Percentiles rank a stretch among this genome's conserved stretches.
Conservation (phyloP, 2,888 invertebrate genomes). For the Mechanitis messenoides region DNA sequence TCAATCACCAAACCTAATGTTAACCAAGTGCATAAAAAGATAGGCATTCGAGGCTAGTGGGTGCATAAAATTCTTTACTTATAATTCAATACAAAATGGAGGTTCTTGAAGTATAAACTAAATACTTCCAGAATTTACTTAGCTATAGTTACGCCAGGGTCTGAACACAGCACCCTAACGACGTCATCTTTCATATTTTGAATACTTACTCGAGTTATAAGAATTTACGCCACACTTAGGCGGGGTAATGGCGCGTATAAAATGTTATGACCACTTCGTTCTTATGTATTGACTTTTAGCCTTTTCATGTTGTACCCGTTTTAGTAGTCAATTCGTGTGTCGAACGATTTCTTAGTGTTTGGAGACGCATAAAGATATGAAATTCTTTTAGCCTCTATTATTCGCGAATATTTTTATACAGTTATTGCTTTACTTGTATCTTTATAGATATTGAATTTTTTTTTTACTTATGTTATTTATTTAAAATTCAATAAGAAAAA, state of each 20-base stretch:
- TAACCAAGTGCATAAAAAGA: too few relatives aligned
- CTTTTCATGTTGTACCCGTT: conserved; percentile 33
- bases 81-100: neutral
- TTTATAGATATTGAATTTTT: too few relatives aligned
- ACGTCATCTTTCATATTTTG: conserved; percentile 71
- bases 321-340: conserved; percentile 23
- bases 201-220: conserved; percentile 72
- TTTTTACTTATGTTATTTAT: too few relatives aligned
- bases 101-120: neutral
- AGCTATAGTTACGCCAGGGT: conserved; percentile 17
- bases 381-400: conserved; percentile 2
- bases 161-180: conserved; percentile 38
- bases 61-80: too few relatives aligned
- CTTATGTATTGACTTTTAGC: conserved; percentile 70
- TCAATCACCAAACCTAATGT: too few relatives aligned
- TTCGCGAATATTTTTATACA: neutral
- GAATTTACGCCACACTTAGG: conserved; percentile 74
- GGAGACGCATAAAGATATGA: conserved; percentile 6
- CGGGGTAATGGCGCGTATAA: conserved; percentile 68
- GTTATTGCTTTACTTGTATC: neutral
- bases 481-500: too few relatives aligned
- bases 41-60: too few relatives aligned
- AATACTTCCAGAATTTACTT: conserved; percentile 16
- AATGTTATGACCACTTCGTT: conserved; percentile 71
- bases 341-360: conserved; percentile 10